phyloP scores from a whole-genome alignment of 2,888 invertebrate species.

The Chymomyza procnemis region DNA sequence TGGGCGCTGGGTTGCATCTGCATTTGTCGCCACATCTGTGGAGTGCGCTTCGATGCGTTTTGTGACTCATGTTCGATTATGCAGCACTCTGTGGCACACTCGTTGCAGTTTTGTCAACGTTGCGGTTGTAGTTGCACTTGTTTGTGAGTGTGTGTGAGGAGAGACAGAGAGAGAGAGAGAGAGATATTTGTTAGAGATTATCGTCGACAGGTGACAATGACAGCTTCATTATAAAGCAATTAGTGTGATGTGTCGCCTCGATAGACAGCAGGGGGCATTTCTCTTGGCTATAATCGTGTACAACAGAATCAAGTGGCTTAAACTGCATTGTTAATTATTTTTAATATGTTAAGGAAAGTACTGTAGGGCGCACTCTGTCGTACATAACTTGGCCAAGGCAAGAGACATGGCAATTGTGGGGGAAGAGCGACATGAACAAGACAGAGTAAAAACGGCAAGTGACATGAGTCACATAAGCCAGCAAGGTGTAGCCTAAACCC shows the following conservation, averaged over 20 bases:
- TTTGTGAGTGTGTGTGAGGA: constrained; percentile 23
- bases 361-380: constrained; percentile 5
- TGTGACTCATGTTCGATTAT: constrained; percentile 9
- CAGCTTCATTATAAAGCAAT: constrained; percentile 75
- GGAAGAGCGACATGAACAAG: neutral
- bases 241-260: constrained; percentile 44
- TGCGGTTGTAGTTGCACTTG: constrained; percentile 8
- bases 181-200: constrained; percentile 60
- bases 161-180: no score
- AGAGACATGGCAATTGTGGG: neutral
- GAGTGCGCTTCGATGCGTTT: constrained; percentile 7
- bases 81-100: neutral
- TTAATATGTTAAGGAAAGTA: constrained; percentile 46
- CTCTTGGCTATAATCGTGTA: neutral
- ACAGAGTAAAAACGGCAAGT: constrained; percentile 52
- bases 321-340: constrained; percentile 51
- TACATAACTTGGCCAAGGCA: neutral
- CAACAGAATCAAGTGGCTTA: neutral
- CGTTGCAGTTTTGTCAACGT: constrained; percentile 8
- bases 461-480: constrained; percentile 60
- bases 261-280: constrained; percentile 1
- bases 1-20: constrained; percentile 18
- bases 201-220: constrained; percentile 75
- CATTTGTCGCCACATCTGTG: neutral
- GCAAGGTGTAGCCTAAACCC: constrained; percentile 13